These are phyloP conservation scores for Wasmannia auropunctata DNA, from an alignment of 1,140 invertebrate species.

Conservation along the genomic window DNA sequence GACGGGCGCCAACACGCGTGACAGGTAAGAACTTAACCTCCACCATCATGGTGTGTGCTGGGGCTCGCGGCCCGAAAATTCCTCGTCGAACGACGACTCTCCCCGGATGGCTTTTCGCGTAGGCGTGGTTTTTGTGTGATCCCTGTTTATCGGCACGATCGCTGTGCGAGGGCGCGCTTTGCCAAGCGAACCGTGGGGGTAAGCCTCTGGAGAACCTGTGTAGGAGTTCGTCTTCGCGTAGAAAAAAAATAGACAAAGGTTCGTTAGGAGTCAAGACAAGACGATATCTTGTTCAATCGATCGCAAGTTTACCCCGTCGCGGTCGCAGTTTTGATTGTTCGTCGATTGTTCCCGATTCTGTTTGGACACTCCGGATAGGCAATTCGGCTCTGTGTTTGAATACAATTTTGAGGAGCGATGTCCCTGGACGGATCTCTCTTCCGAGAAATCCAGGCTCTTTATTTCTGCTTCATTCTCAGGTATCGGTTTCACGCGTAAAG, in stretches of 20 bases:
- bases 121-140: slow-evolving; percentile 37
- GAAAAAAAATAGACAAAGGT: background rate
- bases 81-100: background rate
- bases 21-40: slow-evolving; percentile 72
- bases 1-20: slow-evolving; percentile 68
- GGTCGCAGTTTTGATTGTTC: background rate
- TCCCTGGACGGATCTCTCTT: background rate
- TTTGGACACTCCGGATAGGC: background rate
- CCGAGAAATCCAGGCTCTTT: background rate
- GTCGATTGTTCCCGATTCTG: no score
- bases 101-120: background rate
- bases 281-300: background rate
- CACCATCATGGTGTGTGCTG: slow-evolving; percentile 10
- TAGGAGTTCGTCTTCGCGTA: no score
- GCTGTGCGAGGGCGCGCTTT: background rate
- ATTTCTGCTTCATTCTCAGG: background rate
- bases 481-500: background rate
- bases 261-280: background rate
- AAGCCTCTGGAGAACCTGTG: background rate
- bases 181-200: background rate
- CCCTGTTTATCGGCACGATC: background rate
- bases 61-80: slow-evolving; percentile 14
- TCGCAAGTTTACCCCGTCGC: background rate
- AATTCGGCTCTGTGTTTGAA: background rate
- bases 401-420: background rate